A percentile compares a stretch with the other conserved stretches of the same genome.
Conservation (phyloP, 2,113 vertebrate species). For the Saimiri boliviensis region DNA sequence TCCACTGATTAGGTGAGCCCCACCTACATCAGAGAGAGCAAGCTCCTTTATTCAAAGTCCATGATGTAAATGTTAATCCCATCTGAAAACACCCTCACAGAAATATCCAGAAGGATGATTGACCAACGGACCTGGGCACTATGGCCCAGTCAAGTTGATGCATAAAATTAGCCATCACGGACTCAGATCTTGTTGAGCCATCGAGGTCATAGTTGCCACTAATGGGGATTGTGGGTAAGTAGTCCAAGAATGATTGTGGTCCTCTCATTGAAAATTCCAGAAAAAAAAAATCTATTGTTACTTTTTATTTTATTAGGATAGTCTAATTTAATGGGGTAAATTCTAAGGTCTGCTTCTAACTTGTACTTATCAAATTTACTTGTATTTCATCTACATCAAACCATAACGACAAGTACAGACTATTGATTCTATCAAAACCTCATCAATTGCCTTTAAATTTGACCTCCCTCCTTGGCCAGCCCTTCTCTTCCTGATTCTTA, state of each 20-base stretch:
- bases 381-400: background rate
- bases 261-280: background rate
- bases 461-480: background rate
- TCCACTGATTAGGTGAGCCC: background rate
- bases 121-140: background rate
- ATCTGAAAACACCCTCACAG: background rate
- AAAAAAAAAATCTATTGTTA: background rate
- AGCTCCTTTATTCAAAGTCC: background rate
- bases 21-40: background rate
- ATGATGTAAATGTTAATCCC: background rate
- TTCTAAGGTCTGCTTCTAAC: background rate
- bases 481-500: background rate
- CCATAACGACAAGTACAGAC: background rate
- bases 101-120: background rate
- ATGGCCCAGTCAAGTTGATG: background rate
- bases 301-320: background rate
- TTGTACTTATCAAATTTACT: background rate
- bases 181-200: background rate
- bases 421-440: background rate
- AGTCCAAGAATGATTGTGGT: background rate
- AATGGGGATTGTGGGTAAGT: background rate
- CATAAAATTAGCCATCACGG: background rate
- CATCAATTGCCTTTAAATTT: background rate
- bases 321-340: background rate
- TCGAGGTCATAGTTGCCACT: background rate